A percentile compares a stretch with the other conserved stretches of the same genome.
These are phyloP conservation scores for Eulacestoma nigropectus DNA, from an alignment of 2,113 vertebrate species.

Conservation along the genomic window DNA sequence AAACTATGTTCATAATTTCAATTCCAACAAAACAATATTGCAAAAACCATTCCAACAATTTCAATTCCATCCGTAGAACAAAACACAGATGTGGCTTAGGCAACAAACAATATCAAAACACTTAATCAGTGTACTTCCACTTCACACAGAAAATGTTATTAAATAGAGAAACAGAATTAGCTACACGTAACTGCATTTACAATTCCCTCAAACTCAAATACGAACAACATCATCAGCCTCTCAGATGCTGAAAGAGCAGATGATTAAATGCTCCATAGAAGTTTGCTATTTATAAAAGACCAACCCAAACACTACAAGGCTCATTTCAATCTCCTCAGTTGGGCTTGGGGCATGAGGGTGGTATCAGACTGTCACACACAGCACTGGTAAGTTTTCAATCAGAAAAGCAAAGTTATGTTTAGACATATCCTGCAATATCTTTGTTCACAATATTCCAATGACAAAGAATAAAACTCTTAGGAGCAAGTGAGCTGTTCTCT, in stretches of 20 bases:
- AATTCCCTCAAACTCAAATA: neutral
- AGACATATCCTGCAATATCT: neutral
- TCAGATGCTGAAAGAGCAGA: neutral
- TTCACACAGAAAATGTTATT: neutral
- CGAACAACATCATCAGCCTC: neutral
- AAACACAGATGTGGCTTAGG: neutral
- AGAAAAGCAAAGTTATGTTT: neutral
- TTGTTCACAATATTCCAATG: neutral
- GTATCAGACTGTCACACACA: fast-evolving
- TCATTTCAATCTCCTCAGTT: neutral
- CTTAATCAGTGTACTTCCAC: neutral
- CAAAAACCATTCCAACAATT: neutral
- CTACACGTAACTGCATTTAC: neutral
- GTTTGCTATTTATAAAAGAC: neutral
- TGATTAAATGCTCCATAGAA: neutral
- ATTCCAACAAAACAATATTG: neutral
- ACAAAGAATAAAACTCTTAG: neutral
- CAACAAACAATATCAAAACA: neutral
- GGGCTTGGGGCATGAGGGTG: neutral
- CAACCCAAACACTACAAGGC: neutral
- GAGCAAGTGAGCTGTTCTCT: neutral
- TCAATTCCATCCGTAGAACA: neutral
- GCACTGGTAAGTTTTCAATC: neutral
- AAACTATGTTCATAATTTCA: neutral
- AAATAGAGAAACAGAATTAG: neutral